These are phyloP conservation scores for Parauchenoglanis punctatus DNA, from an alignment of 2,797 vertebrate species.

Conservation along the genomic window DNA sequence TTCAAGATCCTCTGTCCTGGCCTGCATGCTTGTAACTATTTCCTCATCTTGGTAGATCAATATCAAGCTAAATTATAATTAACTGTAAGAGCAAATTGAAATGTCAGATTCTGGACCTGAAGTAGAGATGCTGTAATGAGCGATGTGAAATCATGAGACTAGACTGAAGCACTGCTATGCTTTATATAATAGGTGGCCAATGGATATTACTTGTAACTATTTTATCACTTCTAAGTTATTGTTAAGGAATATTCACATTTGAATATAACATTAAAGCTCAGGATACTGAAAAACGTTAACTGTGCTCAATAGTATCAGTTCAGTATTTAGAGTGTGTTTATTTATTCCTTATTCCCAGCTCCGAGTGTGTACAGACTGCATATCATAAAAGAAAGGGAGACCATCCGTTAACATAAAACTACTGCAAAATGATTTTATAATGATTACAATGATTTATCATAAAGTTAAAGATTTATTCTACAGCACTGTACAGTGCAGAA, in stretches of 20 bases:
- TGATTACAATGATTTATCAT: slow-evolving; percentile 5
- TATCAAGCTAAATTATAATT: slow-evolving; percentile 15
- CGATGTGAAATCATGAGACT: not conserved
- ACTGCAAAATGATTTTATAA: slow-evolving; percentile 1
- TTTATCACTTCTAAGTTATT: not conserved
- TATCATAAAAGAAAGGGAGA: not conserved
- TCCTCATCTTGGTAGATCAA: not conserved
- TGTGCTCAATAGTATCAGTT: not conserved
- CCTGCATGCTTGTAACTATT: slow-evolving; percentile 5
- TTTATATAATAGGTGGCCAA: not conserved
- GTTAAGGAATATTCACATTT: not conserved
- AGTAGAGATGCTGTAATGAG: not conserved
- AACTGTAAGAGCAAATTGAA: not conserved
- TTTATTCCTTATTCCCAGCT: not conserved
- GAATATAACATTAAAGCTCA: not conserved
- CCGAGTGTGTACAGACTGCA: not conserved
- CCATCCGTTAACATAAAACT: not conserved
- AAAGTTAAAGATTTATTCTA: not conserved
- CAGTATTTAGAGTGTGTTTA: not conserved
- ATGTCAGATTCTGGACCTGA: not conserved
- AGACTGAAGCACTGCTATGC: not conserved
- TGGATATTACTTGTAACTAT: not conserved
- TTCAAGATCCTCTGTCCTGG: not conserved
- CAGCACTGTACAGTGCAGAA: not conserved
- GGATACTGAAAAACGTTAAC: not conserved